Evolutionary conservation across 2,888 invertebrate genomes (phyloP), one percentile per base, ranked within the genome.

Genomic region (Heliconius cydno): DNA sequence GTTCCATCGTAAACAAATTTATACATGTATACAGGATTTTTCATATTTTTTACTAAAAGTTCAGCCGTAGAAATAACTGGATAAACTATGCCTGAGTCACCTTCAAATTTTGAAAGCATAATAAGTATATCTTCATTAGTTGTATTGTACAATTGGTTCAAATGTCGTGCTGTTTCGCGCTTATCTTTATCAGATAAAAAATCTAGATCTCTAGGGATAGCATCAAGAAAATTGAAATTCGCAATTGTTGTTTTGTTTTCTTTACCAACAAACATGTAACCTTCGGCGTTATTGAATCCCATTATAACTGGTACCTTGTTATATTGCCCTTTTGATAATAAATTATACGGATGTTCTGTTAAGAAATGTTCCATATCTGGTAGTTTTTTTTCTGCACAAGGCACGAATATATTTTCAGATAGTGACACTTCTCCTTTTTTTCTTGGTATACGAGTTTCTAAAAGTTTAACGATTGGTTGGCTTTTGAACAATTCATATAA

Each of bases 351-450:
- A 46, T 85, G 86, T 63, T 93, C 92, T 3, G 87, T 73, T 70
- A 95, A 78, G 78, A 95, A 94, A 15, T 80, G 85, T 75, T 92
- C 87, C 2, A 86, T 81, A 4, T 85, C 87, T 25, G 86, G 81
- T 46, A 91, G 83, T 71, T 84, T 76, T 25, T 89, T 88, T 80
- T 95, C 94, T 12, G 91, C 85, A 82, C 94, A 94, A 0, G 94
- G 94, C 2, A 94, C 94, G 76, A 94, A 95, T 70, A 94, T 86
- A 71, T 92, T 92, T 83, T 94, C 94, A 30, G 94, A 93, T 60
- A 92, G 74, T 0, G 92, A 88, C 22, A 91, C 85, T 74, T 94
- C 92, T 12, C 94, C 94, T 65, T 88, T 84, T 4, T 84, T 84
- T 84, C 94, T 89, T 0, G 93, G 93, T 2, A 94, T 88, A 15